Conservation (phyloP, 2,797 vertebrate genomes). For the Nyctibius grandis region DNA sequence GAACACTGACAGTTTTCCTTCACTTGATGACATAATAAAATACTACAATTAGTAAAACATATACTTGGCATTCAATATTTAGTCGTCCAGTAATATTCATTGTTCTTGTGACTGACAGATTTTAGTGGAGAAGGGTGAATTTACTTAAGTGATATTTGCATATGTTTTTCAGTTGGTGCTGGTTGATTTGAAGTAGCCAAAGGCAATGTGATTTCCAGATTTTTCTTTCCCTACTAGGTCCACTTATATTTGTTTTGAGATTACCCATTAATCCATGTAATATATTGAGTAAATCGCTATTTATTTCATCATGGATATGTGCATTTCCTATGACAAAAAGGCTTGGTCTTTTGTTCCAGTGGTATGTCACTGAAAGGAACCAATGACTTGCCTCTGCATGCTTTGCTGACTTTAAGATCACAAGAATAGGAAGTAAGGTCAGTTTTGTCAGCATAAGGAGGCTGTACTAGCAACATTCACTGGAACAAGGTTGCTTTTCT, state of each 20-base stretch:
- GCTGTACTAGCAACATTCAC: conserved; percentile 10
- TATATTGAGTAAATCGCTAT: conserved; percentile 48
- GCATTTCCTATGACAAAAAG: conserved; percentile 17
- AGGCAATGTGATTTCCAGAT: conserved; percentile 42
- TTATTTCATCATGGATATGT: conserved; percentile 54
- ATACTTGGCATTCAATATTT: not conserved
- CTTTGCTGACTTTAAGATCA: not conserved
- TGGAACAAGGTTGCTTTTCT: conserved; percentile 19
- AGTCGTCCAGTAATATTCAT: not conserved
- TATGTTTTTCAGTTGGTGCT: not conserved
- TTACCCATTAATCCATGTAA: conserved; percentile 47
- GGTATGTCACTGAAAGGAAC: conserved; percentile 13
- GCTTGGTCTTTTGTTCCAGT: conserved; percentile 25
- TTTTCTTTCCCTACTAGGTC: not conserved
- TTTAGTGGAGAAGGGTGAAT: conserved; percentile 19
- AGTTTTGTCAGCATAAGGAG: not conserved
- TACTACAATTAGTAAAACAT: conserved; percentile 39
- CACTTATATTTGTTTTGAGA: conserved; percentile 44
- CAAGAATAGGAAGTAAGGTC: not conserved
- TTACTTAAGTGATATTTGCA: conserved; percentile 7
- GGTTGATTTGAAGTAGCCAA: conserved; percentile 49
- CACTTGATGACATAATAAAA: conserved; percentile 51
- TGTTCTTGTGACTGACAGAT: not conserved
- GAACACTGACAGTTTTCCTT: conserved; percentile 33
- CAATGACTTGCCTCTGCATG: not conserved